A percentile compares a stretch with the other conserved stretches of the same genome.
phyloP scores from a whole-genome alignment of 2,113 vertebrate species.

The Eurypyga helias region DNA sequence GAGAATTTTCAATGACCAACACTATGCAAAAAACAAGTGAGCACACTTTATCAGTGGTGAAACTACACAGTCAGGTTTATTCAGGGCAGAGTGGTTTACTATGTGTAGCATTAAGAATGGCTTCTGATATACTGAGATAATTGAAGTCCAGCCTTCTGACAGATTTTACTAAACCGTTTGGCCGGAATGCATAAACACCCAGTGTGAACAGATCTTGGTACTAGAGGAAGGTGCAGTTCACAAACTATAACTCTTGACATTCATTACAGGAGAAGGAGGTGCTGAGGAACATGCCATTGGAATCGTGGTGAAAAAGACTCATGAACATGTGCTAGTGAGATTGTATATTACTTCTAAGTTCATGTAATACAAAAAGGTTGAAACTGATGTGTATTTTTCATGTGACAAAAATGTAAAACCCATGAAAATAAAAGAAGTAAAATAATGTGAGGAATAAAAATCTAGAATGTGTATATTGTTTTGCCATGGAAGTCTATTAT shows the following conservation, averaged over 20 bases:
- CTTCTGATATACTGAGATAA: background rate
- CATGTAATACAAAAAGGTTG: accelerated
- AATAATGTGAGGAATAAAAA: background rate
- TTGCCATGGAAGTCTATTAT: background rate
- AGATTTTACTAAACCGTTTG: background rate
- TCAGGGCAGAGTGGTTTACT: background rate
- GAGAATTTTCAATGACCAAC: background rate
- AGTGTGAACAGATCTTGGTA: accelerated
- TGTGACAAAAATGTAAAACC: background rate
- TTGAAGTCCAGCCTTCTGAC: background rate
- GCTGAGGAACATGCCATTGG: background rate
- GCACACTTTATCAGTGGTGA: accelerated
- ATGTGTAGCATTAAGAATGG: background rate
- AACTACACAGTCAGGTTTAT: background rate
- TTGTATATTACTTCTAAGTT: background rate
- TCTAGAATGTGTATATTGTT: background rate
- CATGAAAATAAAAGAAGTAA: background rate
- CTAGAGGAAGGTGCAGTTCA: background rate
- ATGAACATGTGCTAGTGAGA: background rate
- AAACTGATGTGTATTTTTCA: background rate
- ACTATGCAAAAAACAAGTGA: background rate
- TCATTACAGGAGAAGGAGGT: background rate
- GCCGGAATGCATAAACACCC: background rate
- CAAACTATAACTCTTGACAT: background rate
- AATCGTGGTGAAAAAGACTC: background rate